phyloP scores from a whole-genome alignment of 2,888 invertebrate genomes.

The Phyllotreta cruciferae region DNA sequence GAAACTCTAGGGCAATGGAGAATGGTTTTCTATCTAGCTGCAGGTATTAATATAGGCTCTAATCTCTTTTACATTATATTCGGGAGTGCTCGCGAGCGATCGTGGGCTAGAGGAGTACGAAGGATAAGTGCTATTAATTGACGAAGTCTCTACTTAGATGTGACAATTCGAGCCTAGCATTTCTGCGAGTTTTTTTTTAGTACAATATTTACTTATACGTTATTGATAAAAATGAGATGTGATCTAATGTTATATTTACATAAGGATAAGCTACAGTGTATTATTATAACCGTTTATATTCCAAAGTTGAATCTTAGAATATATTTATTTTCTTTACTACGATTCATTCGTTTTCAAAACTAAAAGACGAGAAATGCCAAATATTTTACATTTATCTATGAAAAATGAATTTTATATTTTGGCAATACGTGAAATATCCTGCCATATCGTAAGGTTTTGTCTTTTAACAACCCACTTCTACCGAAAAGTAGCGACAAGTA shows the following conservation, averaged over 20 bases:
- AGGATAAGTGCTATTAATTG: slow-evolving; percentile 55
- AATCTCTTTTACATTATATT: slow-evolving; percentile 81
- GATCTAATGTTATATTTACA: slow-evolving; percentile 24
- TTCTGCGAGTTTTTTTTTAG: slow-evolving; percentile 16
- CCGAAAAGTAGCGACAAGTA: no score
- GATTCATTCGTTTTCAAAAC: not conserved
- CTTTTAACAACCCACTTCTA: no score
- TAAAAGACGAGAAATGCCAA: not conserved
- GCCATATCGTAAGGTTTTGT: no score
- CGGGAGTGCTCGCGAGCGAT: slow-evolving; percentile 79
- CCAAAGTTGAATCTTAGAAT: slow-evolving; percentile 27
- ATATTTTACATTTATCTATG: not conserved
- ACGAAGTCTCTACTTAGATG: slow-evolving; percentile 54
- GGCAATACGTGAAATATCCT: no score
- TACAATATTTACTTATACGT: slow-evolving; percentile 22
- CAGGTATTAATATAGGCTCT: slow-evolving; percentile 75
- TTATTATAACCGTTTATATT: slow-evolving; percentile 25
- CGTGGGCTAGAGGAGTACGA: slow-evolving; percentile 64
- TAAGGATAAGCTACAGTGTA: not conserved
- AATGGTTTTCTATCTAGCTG: slow-evolving; percentile 81
- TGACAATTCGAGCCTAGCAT: slow-evolving; percentile 49
- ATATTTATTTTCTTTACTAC: slow-evolving; percentile 28
- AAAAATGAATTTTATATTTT: not conserved
- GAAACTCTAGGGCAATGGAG: slow-evolving; percentile 78
- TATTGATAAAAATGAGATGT: slow-evolving; percentile 25